phyloP scores from a whole-genome alignment of 1,140 invertebrate species.

The Goniozus legneri region DNA sequence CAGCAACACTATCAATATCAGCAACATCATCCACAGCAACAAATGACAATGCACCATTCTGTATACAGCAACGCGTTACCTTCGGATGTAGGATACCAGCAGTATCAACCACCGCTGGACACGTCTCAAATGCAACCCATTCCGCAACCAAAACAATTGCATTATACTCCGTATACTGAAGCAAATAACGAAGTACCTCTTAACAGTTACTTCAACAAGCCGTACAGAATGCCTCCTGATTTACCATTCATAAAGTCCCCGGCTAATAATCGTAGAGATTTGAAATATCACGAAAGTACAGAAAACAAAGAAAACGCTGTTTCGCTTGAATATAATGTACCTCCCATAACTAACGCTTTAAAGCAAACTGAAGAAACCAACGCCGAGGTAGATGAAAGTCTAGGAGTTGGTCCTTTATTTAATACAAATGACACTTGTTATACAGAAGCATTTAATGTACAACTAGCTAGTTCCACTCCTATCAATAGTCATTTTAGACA shows the following conservation, averaged over 20 bases:
- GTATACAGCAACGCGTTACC: conserved; percentile 28
- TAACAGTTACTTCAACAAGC: conserved; percentile 20
- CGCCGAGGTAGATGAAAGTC: conserved; percentile 40
- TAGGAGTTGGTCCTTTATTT: conserved; percentile 36
- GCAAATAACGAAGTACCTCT: conserved; percentile 17
- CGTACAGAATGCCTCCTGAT: conserved; percentile 41
- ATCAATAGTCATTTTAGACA: conserved; percentile 43
- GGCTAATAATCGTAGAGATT: conserved; percentile 43
- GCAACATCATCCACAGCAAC: conserved; percentile 18
- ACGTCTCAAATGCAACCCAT: conserved; percentile 24
- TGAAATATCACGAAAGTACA: conserved; percentile 44
- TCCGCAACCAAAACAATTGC: conserved; percentile 24
- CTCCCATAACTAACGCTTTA: conserved; percentile 29
- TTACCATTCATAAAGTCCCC: conserved; percentile 47
- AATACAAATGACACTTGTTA: conserved; percentile 38
- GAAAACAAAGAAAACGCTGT: conserved; percentile 47
- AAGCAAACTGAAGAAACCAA: conserved; percentile 30
- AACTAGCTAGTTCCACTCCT: conserved; percentile 40
- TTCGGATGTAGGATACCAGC: conserved; percentile 32
- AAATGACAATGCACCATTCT: conserved; percentile 11
- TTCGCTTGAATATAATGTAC: conserved; percentile 34
- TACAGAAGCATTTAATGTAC: conserved; percentile 39
- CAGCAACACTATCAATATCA: conserved; percentile 25
- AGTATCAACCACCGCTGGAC: conserved; percentile 30
- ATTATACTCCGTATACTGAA: conserved; percentile 29